phyloP scores from a whole-genome alignment of 2,888 invertebrate genomes.

The Carcina quercana region DNA sequence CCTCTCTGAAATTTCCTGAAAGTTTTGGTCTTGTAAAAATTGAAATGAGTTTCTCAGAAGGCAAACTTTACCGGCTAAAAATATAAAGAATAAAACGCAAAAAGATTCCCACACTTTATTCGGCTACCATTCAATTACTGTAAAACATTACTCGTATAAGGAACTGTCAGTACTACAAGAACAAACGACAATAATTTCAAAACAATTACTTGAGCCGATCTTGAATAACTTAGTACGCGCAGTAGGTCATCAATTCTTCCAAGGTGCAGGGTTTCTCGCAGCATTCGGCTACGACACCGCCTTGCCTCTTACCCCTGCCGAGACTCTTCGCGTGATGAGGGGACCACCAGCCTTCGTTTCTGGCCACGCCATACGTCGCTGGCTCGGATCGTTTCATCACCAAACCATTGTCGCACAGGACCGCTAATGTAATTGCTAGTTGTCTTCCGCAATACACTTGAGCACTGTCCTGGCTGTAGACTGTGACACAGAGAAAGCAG shows the following conservation, averaged over 20 bases:
- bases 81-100: too few relatives aligned
- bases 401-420: constrained; percentile 13
- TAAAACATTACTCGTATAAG: too few relatives aligned
- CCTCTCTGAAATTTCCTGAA: too few relatives aligned
- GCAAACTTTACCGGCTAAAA: too few relatives aligned
- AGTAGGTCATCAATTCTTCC: constrained; percentile 27
- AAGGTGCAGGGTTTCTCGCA: constrained; percentile 30
- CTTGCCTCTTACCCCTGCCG: constrained; percentile 24
- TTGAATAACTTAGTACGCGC: constrained; percentile 9
- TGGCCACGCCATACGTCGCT: neutral
- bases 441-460: constrained; percentile 22
- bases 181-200: too few relatives aligned
- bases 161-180: too few relatives aligned
- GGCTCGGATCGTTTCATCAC: constrained; percentile 13
- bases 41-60: too few relatives aligned
- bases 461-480: constrained; percentile 1
- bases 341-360: constrained; percentile 19
- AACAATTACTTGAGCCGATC: too few relatives aligned
- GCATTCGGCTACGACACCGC: constrained; percentile 30
- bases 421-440: constrained; percentile 18
- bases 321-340: constrained; percentile 20
- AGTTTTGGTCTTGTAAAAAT: too few relatives aligned
- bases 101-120: too few relatives aligned
- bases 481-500: neutral
- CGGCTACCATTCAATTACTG: too few relatives aligned